Conservation (phyloP, 2,888 invertebrate genomes). For the Deilephila elpenor region DNA sequence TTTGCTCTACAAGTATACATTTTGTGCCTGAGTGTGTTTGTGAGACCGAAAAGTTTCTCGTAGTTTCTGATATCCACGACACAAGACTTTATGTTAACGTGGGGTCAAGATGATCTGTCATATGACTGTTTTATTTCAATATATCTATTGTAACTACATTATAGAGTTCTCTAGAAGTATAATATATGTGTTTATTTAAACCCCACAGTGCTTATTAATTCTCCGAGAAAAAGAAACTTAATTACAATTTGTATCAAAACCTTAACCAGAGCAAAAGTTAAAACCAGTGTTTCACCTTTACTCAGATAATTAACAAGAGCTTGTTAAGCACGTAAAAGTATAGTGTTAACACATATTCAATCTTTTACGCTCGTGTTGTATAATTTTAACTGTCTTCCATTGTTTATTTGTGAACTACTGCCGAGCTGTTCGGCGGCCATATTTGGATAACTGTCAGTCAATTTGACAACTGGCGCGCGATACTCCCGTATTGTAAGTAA, state of each 20-base stretch:
- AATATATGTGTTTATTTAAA: no score
- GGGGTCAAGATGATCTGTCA: no score
- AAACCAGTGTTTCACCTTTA: not conserved
- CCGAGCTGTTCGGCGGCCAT: conserved; percentile 44
- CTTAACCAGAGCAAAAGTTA: not conserved
- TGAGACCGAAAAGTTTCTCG: no score
- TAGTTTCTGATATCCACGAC: no score
- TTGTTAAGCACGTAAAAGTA: conserved; percentile 23
- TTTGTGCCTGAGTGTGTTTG: no score
- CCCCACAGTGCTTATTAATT: no score
- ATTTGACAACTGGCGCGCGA: conserved; percentile 53
- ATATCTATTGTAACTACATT: no score
- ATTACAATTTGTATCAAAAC: not conserved
- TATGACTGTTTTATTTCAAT: no score
- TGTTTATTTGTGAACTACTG: conserved; percentile 37
- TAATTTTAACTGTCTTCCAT: conserved; percentile 35
- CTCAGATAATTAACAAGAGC: not conserved
- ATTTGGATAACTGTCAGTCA: conserved; percentile 71
- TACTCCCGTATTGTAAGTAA: conserved; percentile 28
- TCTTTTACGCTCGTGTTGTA: conserved; percentile 28
- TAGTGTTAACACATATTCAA: conserved; percentile 30
- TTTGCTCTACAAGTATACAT: no score
- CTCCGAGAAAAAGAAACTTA: no score
- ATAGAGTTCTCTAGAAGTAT: no score
- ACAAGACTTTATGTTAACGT: no score